Percentiles rank a stretch among this genome's conserved stretches.
These are phyloP conservation scores for Onychostruthus taczanowskii DNA, from an alignment of 2,113 vertebrate species.

Conservation along the genomic window DNA sequence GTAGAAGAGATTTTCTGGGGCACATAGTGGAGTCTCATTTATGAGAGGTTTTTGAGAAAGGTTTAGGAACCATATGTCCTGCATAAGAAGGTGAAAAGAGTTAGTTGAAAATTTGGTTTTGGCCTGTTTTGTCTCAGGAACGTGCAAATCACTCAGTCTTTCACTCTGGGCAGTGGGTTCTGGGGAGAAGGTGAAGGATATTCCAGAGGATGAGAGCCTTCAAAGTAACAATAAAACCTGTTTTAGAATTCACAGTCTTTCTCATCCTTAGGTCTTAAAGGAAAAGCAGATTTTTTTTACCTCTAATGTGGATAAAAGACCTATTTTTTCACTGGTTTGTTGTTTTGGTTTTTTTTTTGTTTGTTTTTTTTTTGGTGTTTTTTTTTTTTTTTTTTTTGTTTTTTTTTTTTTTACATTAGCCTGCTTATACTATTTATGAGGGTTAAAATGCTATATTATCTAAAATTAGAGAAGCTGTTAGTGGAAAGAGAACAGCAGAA, in stretches of 20 bases:
- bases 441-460: neutral
- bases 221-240: neutral
- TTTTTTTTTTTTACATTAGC: neutral
- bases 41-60: neutral
- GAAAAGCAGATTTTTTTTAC: neutral
- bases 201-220: neutral
- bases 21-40: neutral
- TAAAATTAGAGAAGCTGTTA: neutral
- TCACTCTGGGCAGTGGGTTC: neutral
- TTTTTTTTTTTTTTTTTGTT: too few relatives aligned
- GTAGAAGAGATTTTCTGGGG: neutral
- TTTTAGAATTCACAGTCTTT: neutral
- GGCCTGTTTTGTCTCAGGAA: neutral
- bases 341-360: too few relatives aligned
- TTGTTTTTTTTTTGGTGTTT: neutral
- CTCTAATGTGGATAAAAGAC: neutral
- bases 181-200: neutral
- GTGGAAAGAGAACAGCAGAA: neutral
- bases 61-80: fast-evolving
- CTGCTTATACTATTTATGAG: neutral
- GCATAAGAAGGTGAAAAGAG: neutral
- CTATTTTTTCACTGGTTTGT: neutral
- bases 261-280: neutral
- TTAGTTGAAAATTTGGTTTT: neutral
- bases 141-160: neutral